Evolutionary conservation across 2,797 vertebrate genomes (phyloP).

Genomic region (Helarctos malayanus): DNA sequence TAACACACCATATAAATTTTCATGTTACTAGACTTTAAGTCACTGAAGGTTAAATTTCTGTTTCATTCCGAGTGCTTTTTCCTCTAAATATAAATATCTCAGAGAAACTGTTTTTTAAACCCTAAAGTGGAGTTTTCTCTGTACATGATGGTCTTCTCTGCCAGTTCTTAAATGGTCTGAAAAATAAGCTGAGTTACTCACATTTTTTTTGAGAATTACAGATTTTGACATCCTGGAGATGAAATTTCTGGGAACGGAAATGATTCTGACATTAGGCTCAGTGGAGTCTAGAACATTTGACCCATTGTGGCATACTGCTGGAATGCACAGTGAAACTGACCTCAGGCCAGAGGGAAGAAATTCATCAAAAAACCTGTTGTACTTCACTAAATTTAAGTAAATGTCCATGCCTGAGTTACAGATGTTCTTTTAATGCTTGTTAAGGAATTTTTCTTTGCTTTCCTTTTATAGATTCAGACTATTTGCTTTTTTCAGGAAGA

Average conservation of each 20-base stretch:
- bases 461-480: background rate
- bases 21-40: background rate
- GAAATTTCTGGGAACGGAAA: slow-evolving; percentile 28
- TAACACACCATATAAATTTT: background rate
- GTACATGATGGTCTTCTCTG: background rate
- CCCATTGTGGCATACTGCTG: background rate
- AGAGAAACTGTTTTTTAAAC: background rate
- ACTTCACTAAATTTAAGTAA: background rate
- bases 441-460: background rate
- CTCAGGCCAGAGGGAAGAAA: background rate
- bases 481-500: background rate
- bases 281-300: background rate
- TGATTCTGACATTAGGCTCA: background rate
- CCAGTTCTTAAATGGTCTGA: slow-evolving; percentile 54
- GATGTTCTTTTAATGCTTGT: background rate
- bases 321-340: background rate
- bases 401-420: background rate
- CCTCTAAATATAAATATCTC: slow-evolving; percentile 29
- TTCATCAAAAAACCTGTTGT: background rate
- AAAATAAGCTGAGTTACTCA: slow-evolving; percentile 30
- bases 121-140: background rate
- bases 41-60: background rate
- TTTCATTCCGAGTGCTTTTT: slow-evolving; percentile 49
- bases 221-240: slow-evolving; percentile 42
- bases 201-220: background rate